A percentile compares a stretch with the other conserved stretches of the same genome.
Conservation (phyloP, 2,113 vertebrate genomes). For the Hemichromis elongatus region DNA sequence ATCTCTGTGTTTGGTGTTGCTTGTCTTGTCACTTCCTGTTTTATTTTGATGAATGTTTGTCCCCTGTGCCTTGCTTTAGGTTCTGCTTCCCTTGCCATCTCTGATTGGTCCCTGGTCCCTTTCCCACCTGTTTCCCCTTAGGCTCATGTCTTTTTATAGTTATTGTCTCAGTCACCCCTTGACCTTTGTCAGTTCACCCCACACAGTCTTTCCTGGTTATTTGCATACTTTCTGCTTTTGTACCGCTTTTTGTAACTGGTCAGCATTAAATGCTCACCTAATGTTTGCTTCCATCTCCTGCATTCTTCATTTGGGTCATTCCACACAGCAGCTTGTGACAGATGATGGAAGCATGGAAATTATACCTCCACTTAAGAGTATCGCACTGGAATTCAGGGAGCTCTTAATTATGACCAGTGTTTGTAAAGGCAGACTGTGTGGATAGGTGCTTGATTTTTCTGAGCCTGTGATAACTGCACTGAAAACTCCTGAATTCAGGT, state of each 20-base stretch:
- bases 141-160: background rate
- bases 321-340: too few species aligned
- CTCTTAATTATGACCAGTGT: background rate
- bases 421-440: background rate
- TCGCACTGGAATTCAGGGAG: background rate
- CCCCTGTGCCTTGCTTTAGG: background rate
- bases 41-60: background rate
- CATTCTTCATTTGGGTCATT: too few species aligned
- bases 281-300: too few species aligned
- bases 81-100: background rate
- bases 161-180: background rate
- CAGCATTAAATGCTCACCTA: background rate
- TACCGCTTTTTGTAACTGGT: background rate
- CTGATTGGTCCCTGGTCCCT: background rate
- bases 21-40: background rate
- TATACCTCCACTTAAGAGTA: background rate
- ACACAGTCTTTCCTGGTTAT: background rate
- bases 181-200: background rate
- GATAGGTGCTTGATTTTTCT: background rate
- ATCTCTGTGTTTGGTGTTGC: background rate
- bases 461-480: accelerated
- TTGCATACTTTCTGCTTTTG: background rate
- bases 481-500: background rate
- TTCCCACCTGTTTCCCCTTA: background rate
- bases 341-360: too few species aligned